Evolutionary conservation across 2,888 invertebrate species (phyloP), one percentile per base, ranked within the genome.

Genomic region (Anaspis maculata): DNA sequence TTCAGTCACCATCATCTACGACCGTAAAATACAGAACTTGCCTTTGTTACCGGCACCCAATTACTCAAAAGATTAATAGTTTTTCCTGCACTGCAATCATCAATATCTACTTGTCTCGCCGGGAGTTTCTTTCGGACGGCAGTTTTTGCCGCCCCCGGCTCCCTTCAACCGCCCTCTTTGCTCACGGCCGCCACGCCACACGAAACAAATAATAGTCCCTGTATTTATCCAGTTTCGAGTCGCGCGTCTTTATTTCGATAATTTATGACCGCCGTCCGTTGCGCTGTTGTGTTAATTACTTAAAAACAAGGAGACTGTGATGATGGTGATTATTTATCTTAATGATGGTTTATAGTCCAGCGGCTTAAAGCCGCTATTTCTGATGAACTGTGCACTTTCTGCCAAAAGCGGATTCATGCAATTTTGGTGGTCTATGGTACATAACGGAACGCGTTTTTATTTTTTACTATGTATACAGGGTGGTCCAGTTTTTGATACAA

Each of bases 61-160:
- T 40, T 40, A 40, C 36, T 30, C 36, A 36, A 40, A 36, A 36
- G 39, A 40, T 40, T 40, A 40, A 36, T 36, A 40, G 36, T 36
- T 33, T 32, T n/a, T n/a, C n/a, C 32, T 25, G 38, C 30, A 30
- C 25, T 34, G 30, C 27, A 38, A 38, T 38, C 38, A 38, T 38
- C 38, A 40, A 36, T 36, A 40, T 40, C 39, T 40, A 40, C 35
- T 36, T 40, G 39, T 39, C 37, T 5, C n/a, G n/a, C n/a, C 25
- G 33, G 29, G 30, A 33, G 15, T 31, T 38, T 33, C 32, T 29
- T 32, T 32, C 24, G 22, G 11, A 19, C n/a, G 15, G 19, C 14
- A 14, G 27, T 37, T 37, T 37, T 37, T 33, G 21, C 24, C 16
- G 21, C 19, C 25, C 9, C 19, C 19, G 19, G 19, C 9, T 19